Base-by-base conservation (phyloP, 1,140 invertebrate genomes). In the Rhynchophorus ferrugineus region DNA sequence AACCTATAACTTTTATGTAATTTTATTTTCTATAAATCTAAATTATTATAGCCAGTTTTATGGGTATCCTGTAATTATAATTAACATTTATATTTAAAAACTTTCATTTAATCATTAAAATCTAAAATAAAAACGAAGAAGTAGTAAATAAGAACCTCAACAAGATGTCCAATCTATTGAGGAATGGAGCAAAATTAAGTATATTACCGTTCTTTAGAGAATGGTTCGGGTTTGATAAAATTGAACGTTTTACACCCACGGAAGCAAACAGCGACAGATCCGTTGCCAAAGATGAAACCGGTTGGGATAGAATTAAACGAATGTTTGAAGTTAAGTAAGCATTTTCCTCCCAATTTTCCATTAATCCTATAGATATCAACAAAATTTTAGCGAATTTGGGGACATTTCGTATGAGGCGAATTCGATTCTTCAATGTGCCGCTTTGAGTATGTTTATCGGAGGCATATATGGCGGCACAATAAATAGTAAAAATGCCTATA, bases 311-410 rank as follows among this genome's bases (percentile, higher is more conserved):
- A n/a, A 2, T 67, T 22, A 54, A 56, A 54, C 21, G 39, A 49
- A 60, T 67, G 43, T 67, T 64, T 54, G 6, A 46, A 41, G 29
- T 57, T 2, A 61, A 65, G 65, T 67, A 55, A 45, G 57, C 50
- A 13, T 16, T 16, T 14, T n/a, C 41, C 29, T 49, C 18, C n/a
- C 18, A 24, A 46, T 33, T 37, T 18, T 38, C 34, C 14, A 14
- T 38, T 44, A 33, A 38, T 21, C 16, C n/a, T 13, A 21, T 21
- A n/a, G 22, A n/a, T 49, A 42, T n/a, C n/a, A n/a, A n/a, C n/a
- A n/a, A n/a, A n/a, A n/a, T 75, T 74, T 36, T 49, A 85, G 82
- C 69, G 78, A 84, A 65, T 75, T 74, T 62, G 73, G 73, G 0
- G 68, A 71, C 22, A 62, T 78, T 13, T 80, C 78, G 42, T 69